phyloP scores from a whole-genome alignment of 2,113 vertebrate genomes.

The Hemichromis elongatus region DNA sequence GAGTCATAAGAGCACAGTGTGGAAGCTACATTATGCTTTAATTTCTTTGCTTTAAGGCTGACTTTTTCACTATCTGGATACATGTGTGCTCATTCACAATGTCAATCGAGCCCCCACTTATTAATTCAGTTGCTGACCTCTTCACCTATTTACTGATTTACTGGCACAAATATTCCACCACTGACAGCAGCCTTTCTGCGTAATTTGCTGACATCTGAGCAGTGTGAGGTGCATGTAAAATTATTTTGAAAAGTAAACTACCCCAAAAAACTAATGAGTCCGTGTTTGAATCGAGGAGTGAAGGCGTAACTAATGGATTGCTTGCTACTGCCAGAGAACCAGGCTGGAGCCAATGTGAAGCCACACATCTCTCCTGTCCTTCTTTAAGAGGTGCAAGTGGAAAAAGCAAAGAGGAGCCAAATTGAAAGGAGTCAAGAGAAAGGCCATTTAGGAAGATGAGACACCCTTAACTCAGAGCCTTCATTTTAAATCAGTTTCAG shows the following conservation, averaged over 20 bases:
- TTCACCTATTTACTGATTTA: background rate
- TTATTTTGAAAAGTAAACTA: background rate
- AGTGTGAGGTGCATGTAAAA: background rate
- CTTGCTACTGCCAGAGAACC: too few species aligned
- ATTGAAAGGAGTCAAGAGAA: too few species aligned
- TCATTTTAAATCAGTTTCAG: too few species aligned
- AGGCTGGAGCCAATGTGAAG: too few species aligned
- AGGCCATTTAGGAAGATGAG: too few species aligned
- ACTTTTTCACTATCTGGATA: background rate
- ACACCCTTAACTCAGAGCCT: too few species aligned
- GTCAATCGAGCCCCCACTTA: background rate
- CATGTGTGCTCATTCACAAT: background rate
- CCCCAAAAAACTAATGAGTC: too few species aligned
- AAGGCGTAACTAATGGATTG: too few species aligned
- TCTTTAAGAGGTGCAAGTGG: too few species aligned
- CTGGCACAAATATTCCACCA: background rate
- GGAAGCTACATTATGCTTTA: background rate
- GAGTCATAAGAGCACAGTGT: slow-evolving; percentile 9
- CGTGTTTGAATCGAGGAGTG: too few species aligned
- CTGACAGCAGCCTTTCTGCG: accelerated
- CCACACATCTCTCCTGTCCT: too few species aligned
- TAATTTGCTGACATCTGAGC: background rate
- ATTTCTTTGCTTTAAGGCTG: background rate
- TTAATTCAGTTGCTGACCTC: background rate
- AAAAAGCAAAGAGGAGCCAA: too few species aligned